These are phyloP conservation scores for Heteromurus nitidus DNA, from an alignment of 2,888 invertebrate species.

Conservation along the genomic window DNA sequence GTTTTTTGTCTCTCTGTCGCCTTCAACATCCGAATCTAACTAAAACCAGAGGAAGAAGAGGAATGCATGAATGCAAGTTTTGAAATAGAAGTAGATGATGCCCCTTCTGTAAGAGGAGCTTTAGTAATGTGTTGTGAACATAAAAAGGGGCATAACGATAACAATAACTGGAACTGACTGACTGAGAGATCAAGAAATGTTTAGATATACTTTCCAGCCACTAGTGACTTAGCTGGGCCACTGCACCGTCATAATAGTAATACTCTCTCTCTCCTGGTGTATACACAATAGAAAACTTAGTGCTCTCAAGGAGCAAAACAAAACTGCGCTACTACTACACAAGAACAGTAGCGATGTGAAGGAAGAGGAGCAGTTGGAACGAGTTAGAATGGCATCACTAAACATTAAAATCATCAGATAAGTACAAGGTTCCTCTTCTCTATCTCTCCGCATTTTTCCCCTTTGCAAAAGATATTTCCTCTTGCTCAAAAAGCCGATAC, in stretches of 20 bases:
- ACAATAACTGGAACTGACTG: conserved; percentile 65
- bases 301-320: neutral
- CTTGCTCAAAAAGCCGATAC: too few relatives aligned
- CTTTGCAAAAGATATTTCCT: conserved; percentile 29
- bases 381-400: conserved; percentile 53
- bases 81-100: conserved; percentile 50
- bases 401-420: conserved; percentile 63
- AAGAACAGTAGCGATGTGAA: conserved; percentile 20
- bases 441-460: neutral
- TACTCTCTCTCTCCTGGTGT: too few relatives aligned
- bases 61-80: conserved; percentile 22
- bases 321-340: conserved; percentile 15
- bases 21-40: conserved; percentile 11
- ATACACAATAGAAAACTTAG: too few relatives aligned
- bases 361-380: conserved; percentile 1
- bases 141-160: conserved; percentile 64
- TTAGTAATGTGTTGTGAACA: conserved; percentile 64
- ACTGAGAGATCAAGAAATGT: conserved; percentile 63
- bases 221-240: conserved; percentile 24
- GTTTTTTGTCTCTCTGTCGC: neutral
- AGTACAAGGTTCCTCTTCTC: conserved; percentile 29
- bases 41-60: conserved; percentile 20
- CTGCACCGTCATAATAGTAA: conserved; percentile 8
- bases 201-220: conserved; percentile 38
- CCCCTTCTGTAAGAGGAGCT: conserved; percentile 48